Evolutionary conservation across 2,797 vertebrate genomes (phyloP).

Genomic region (Cuniculus paca): DNA sequence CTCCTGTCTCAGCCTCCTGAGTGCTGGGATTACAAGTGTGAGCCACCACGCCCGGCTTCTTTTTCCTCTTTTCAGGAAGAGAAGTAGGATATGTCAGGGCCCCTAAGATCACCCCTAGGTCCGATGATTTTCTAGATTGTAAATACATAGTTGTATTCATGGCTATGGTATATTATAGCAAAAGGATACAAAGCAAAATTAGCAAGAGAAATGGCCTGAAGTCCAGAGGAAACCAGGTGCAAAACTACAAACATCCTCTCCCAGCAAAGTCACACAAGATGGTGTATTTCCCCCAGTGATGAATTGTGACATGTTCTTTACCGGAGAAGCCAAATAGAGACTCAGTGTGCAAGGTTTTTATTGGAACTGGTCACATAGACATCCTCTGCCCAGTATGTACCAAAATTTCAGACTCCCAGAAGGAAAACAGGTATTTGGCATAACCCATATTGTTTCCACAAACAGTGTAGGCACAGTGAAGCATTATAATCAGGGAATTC

Average conservation of each 20-base stretch:
- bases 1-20: too few relatives aligned
- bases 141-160: neutral
- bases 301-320: neutral
- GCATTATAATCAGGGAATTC: neutral
- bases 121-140: neutral
- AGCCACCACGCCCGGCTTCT: too few relatives aligned
- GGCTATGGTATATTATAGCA: neutral
- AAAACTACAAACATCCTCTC: neutral
- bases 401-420: slow-evolving; percentile 26
- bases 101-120: neutral
- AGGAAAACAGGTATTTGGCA: slow-evolving; percentile 50
- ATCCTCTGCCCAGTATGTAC: neutral
- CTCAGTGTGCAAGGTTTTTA: neutral
- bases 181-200: slow-evolving; percentile 38
- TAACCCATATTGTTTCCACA: neutral
- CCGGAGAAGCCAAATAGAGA: neutral
- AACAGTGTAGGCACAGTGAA: neutral
- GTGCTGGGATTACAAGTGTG: too few relatives aligned
- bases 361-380: neutral
- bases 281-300: neutral
- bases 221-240: slow-evolving; percentile 1
- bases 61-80: neutral
- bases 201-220: neutral
- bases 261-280: neutral
- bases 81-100: neutral